phyloP scores from a whole-genome alignment of 1,140 invertebrate species.

The Ganaspis sp. region DNA sequence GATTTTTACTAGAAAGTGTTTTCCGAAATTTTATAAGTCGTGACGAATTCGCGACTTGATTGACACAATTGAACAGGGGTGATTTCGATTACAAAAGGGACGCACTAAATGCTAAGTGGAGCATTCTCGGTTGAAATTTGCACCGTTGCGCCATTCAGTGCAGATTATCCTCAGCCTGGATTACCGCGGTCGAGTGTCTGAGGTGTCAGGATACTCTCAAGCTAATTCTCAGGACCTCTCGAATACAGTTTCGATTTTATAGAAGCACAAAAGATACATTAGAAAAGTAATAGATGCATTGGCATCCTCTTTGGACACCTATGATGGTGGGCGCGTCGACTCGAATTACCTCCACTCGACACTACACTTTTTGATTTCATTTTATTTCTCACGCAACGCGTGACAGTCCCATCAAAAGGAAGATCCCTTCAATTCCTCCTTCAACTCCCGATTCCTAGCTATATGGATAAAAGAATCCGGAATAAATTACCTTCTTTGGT shows the following conservation, averaged over 20 bases:
- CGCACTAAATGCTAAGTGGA: conserved; percentile 56
- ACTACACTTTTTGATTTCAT: conserved; percentile 9
- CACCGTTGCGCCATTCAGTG: conserved; percentile 62
- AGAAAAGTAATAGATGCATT: conserved; percentile 51
- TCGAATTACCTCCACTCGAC: conserved; percentile 47
- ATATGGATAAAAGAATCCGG: too few relatives aligned
- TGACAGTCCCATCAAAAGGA: background rate
- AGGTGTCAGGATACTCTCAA: conserved; percentile 59
- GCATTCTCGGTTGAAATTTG: conserved; percentile 62
- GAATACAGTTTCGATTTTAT: conserved; percentile 43
- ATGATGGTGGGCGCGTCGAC: conserved; percentile 48
- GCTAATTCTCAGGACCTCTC: conserved; percentile 55
- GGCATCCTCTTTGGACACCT: conserved; percentile 22
- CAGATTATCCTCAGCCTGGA: conserved; percentile 69
- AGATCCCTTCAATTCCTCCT: background rate
- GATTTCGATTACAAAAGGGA: conserved; percentile 30
- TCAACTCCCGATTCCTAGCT: background rate
- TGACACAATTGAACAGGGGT: conserved; percentile 43
- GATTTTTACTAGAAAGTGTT: too few relatives aligned
- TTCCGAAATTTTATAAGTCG: background rate
- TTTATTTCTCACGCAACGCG: conserved; percentile 24
- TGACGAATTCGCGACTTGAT: conserved; percentile 36
- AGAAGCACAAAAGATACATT: conserved; percentile 48
- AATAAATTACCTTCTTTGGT: background rate
- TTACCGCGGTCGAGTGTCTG: conserved; percentile 49